A percentile compares a stretch with the other conserved stretches of the same genome.
These are phyloP conservation scores for Tenualosa ilisha DNA, from an alignment of 2,797 vertebrate species.

Conservation along the genomic window DNA sequence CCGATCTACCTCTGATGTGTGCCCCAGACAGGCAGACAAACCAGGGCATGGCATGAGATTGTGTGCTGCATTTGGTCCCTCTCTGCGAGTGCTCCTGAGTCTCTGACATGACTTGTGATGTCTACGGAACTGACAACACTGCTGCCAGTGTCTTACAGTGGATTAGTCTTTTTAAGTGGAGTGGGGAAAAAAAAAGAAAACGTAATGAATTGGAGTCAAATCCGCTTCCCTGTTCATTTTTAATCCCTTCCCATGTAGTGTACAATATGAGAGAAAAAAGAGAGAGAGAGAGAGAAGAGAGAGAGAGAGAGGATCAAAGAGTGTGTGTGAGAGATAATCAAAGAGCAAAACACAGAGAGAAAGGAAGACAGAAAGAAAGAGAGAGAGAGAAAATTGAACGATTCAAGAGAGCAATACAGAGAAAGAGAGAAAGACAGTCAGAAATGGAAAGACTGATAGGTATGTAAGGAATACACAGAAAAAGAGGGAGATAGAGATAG, in stretches of 20 bases:
- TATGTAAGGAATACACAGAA: no score
- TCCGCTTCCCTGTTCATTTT: slow-evolving; percentile 59
- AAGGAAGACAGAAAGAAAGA: background rate
- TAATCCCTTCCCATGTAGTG: slow-evolving; percentile 58
- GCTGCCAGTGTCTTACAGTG: slow-evolving; percentile 43
- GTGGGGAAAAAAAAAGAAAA: slow-evolving; percentile 37
- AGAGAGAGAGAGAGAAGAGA: background rate
- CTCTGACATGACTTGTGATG: slow-evolving; percentile 16
- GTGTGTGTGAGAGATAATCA: background rate
- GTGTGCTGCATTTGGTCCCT: background rate
- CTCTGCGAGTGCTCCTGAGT: background rate
- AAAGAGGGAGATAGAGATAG: background rate
- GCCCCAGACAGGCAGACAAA: background rate
- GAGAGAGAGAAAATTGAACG: background rate
- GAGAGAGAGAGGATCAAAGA: background rate
- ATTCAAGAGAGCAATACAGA: background rate
- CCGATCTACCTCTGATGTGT: background rate
- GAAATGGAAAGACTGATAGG: background rate
- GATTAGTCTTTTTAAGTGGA: slow-evolving; percentile 58
- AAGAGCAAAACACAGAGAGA: background rate
- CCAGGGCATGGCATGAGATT: background rate
- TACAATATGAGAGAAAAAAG: background rate
- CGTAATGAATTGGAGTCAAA: slow-evolving; percentile 62
- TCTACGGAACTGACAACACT: slow-evolving; percentile 31
- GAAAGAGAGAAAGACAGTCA: background rate